A percentile compares a stretch with the other conserved stretches of the same genome.
phyloP scores from a whole-genome alignment of 2,113 vertebrate species.

The Lichenostomus cassidix region DNA sequence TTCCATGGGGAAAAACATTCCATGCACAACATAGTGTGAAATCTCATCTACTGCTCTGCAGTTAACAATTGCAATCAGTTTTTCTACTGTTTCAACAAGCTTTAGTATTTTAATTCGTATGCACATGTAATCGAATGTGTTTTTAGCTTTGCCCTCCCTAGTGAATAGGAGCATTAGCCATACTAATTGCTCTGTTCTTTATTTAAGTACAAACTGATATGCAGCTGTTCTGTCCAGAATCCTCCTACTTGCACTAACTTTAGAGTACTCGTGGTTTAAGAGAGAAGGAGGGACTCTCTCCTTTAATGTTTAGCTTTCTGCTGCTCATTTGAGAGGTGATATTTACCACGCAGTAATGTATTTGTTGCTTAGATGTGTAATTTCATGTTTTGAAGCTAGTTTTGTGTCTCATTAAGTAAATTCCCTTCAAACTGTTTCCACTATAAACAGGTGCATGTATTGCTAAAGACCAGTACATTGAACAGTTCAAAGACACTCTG shows the following conservation, averaged over 20 bases:
- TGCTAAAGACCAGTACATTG: conserved; percentile 86
- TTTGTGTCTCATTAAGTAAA: background rate
- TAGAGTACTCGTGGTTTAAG: background rate
- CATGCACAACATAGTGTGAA: background rate
- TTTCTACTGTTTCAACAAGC: background rate
- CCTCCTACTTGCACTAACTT: background rate
- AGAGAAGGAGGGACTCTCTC: background rate
- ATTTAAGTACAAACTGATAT: background rate
- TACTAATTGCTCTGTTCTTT: background rate
- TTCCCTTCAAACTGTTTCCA: background rate
- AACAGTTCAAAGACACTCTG: conserved; percentile 88
- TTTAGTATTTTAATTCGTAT: background rate
- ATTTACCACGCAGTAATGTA: background rate
- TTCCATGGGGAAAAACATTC: background rate
- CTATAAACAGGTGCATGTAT: conserved; percentile 80
- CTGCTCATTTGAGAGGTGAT: background rate
- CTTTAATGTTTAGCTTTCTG: background rate
- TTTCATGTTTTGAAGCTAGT: background rate
- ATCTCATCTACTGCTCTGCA: background rate
- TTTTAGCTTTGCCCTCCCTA: background rate
- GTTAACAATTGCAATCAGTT: background rate
- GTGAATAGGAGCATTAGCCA: background rate
- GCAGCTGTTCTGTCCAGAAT: background rate
- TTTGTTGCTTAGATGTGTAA: background rate
- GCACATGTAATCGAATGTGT: fast-evolving